Base-by-base conservation (phyloP, 2,888 invertebrate species). In the Ormyrus nitidulus region DNA sequence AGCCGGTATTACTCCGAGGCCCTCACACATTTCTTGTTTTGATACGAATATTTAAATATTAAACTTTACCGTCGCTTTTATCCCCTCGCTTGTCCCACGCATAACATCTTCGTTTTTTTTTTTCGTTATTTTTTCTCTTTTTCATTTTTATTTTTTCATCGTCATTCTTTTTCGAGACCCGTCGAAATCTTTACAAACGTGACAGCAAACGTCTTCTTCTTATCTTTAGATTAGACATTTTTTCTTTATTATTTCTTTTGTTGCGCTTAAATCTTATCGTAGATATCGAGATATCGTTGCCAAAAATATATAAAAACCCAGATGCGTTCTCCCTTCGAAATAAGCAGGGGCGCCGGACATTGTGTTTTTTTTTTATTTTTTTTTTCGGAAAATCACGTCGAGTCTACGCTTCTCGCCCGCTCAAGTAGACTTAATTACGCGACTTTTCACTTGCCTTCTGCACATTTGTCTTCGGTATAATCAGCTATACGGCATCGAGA, bases 301-400 rank as follows among this genome's bases (percentile, higher is more conserved):
- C 90, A 89, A 90, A 90, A 90, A 90, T 90, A 90, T 89, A 89
- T 89, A 89, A 90, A 90, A 89, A 88, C 88, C 86, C 87, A 88
- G 87, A 89, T 86, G 87, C 84, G 84, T 84, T 83, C 83, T 84
- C 84, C 84, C 84, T 84, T 83, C 82, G 83, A 87, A 86, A 88
- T 84, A 85, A 84, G 83, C 87, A 87, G 84, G 88, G 89, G 88
- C 89, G 88, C 88, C 87, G 87, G 87, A 87, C 83, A 84, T 83
- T 82, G 83, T 84, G 83, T 83, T 82, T 83, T 83, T 34, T 34
- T 34, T 1, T 13, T 13, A 0, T 19, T 19, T 19, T 34, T 34
- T 34, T 34, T 34, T 34, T 66, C 84, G 82, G 85, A 86, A 83
- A 84, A 85, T 80, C 80, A 83, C 84, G 84, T 85, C 78, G 80